These are phyloP conservation scores for Oxyscelio sp. DNA, from an alignment of 2,888 invertebrate species.

Conservation along the genomic window DNA sequence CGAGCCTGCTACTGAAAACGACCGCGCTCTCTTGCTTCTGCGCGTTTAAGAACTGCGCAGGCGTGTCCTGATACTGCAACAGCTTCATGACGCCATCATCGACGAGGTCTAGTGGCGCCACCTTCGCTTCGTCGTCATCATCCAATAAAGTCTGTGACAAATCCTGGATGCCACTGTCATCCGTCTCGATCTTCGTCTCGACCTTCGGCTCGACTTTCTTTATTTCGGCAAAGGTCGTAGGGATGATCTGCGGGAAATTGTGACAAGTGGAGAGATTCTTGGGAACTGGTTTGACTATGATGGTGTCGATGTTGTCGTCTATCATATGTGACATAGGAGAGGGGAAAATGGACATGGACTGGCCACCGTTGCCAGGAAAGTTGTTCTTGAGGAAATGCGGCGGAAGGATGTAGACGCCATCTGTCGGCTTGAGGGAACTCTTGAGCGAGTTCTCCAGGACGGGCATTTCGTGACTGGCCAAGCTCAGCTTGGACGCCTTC, in stretches of 20 bases:
- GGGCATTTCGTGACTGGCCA: conserved; percentile 44
- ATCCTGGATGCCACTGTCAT: conserved; percentile 57
- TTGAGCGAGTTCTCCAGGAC: conserved; percentile 36
- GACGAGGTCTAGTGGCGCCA: neutral
- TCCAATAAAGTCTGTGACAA: conserved; percentile 6
- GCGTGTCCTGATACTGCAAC: conserved; percentile 17
- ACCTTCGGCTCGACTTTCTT: conserved; percentile 40
- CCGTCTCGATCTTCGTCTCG: conserved; percentile 29
- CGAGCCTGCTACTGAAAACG: too few species aligned
- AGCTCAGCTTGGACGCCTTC: conserved; percentile 44
- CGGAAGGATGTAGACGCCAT: conserved; percentile 48
- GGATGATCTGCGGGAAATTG: conserved; percentile 28
- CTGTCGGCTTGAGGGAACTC: conserved; percentile 9
- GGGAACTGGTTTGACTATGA: conserved; percentile 57
- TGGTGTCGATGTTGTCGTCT: conserved; percentile 6
- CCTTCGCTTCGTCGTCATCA: conserved; percentile 1
- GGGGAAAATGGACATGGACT: conserved; percentile 22
- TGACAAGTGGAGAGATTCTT: conserved; percentile 11
- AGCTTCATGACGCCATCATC: neutral
- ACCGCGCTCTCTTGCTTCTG: neutral
- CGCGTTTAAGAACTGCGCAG: conserved; percentile 16
- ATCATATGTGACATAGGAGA: neutral
- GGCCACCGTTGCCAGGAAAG: neutral
- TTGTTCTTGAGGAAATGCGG: conserved; percentile 1
- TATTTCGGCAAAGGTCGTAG: conserved; percentile 38